phyloP scores from a whole-genome alignment of 2,113 vertebrate species.

The Oenanthe oenanthe region DNA sequence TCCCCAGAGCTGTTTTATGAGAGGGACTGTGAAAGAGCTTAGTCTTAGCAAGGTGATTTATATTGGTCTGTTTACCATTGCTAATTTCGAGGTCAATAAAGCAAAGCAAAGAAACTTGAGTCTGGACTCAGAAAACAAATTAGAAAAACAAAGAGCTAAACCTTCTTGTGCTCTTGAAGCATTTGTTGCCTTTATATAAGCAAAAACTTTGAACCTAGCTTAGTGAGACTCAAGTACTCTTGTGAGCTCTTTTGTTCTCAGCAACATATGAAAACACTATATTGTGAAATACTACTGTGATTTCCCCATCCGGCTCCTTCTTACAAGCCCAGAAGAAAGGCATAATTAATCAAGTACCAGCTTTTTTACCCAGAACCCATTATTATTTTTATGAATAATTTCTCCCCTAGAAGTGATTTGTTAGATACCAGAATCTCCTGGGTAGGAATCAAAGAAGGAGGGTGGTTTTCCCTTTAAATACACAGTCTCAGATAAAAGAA shows the following conservation, averaged over 20 bases:
- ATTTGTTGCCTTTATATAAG: background rate
- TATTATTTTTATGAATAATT: slow-evolving; percentile 29
- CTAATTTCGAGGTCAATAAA: background rate
- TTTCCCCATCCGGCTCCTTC: background rate
- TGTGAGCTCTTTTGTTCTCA: background rate
- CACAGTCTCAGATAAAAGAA: background rate
- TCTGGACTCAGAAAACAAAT: background rate
- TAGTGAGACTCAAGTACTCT: background rate
- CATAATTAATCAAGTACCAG: background rate
- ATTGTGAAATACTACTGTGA: background rate
- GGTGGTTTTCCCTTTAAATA: background rate
- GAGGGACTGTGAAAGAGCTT: background rate
- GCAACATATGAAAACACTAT: background rate
- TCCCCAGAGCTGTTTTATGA: background rate
- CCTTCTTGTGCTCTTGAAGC: background rate
- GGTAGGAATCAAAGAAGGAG: background rate
- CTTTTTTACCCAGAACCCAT: background rate
- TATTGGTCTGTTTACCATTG: background rate
- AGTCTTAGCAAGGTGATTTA: background rate
- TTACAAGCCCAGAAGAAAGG: background rate
- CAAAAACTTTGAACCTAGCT: background rate
- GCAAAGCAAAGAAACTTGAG: background rate
- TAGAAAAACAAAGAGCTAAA: background rate
- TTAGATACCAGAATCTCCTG: background rate
- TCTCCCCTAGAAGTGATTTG: background rate